Base-by-base conservation (phyloP, 92 coral and sea anemone genomes). In the Porites rus region DNA sequence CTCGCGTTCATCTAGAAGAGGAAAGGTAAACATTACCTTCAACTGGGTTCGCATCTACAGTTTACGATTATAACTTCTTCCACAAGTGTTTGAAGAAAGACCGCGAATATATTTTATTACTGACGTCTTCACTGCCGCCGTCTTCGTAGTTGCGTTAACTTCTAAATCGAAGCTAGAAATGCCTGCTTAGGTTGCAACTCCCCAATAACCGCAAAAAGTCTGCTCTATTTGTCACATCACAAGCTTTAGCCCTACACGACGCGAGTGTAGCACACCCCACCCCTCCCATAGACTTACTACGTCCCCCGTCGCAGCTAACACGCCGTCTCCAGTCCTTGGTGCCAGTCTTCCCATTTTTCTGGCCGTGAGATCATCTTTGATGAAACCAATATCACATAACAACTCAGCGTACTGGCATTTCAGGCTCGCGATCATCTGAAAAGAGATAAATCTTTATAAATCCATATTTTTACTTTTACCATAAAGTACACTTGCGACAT, bases 281-380 rank as follows among this genome's bases (percentile, higher is more conserved):
- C 22, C 77, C 54, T 12, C 79, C 52, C 79, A 25, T 43, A 69
- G 46, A 63, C 71, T 78, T 64, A 94, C 98, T 89, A 75, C 81
- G 11, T 87, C 90, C 1, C 98, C 98, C 20, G 96, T 94, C 14
- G 96, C 98, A 51, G 59, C 75, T 19, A 83, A 75, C 59, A 94
- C 98, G 58, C 98, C 98, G 65, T 94, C 98, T 24, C 98, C 98
- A 67, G 98, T 94, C 54, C 94, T 88, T 16, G 96, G 96, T 7
- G 93, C 92, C 86, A 93, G 90, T 69, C 89, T 85, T 71, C 88
- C 94, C 79, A 95, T 84, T 74, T 90, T 92, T 24, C 94, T 90
- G 74, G 98, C 89, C 38, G 98, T 88, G 69, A 95, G 84, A 79
- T 93, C 93, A 63, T 90, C 89, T 69, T 81, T 73, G 65, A 95